phyloP scores from a whole-genome alignment of 1,140 invertebrate species.

The Leptoteleia sp. region DNA sequence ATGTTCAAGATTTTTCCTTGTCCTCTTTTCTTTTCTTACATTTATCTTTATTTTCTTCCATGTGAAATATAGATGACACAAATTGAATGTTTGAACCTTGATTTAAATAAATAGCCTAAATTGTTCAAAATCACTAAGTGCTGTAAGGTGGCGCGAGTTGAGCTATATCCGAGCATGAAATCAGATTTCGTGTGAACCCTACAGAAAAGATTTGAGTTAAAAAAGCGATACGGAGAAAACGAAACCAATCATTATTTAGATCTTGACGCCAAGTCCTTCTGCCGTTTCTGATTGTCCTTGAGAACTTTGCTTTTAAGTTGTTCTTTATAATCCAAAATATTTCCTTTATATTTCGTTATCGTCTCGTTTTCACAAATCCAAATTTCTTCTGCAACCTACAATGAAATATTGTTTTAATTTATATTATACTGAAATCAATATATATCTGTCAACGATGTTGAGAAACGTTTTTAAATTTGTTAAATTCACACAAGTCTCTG shows the following conservation, averaged over 20 bases:
- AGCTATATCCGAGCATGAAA: constrained; percentile 54
- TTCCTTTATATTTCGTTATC: constrained; percentile 98
- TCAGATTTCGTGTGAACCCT: constrained; percentile 48
- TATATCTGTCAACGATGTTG: too few relatives aligned
- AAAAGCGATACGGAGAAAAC: constrained; percentile 52
- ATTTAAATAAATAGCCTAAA: constrained; percentile 80
- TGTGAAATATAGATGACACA: too few relatives aligned
- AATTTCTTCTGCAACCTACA: constrained; percentile 98
- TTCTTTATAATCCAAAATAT: constrained; percentile 97
- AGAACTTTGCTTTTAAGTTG: constrained; percentile 92
- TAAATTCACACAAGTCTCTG: too few relatives aligned
- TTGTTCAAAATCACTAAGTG: constrained; percentile 68
- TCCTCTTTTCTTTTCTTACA: too few relatives aligned
- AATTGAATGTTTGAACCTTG: constrained; percentile 38
- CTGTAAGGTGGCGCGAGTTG: constrained; percentile 73
- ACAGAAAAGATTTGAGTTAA: constrained; percentile 53
- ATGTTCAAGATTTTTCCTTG: too few relatives aligned
- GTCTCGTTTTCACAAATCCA: constrained; percentile 99
- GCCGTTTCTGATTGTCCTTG: constrained; percentile 83
- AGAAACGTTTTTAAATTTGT: too few relatives aligned
- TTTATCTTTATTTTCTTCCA: too few relatives aligned
- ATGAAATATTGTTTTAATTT: too few relatives aligned
- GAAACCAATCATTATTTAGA: constrained; percentile 71
- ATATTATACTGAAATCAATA: too few relatives aligned
- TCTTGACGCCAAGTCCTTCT: constrained; percentile 74